phyloP scores from a whole-genome alignment of 1,140 invertebrate genomes.

The Drusus annulatus region DNA sequence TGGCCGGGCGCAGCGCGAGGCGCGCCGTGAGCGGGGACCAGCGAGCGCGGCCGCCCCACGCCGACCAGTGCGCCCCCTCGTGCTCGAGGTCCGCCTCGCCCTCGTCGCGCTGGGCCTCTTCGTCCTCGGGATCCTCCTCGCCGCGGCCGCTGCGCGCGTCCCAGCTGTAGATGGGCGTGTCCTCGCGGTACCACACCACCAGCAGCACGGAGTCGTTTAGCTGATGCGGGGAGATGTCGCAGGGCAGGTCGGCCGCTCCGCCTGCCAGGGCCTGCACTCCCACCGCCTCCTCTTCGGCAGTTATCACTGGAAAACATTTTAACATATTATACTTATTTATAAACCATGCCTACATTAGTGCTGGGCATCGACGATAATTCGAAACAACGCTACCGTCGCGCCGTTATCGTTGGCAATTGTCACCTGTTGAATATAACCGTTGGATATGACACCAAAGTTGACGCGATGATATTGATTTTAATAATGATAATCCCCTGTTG shows the following conservation, averaged over 20 bases:
- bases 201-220: conserved; percentile 71
- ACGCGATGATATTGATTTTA: no score
- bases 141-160: conserved; percentile 28
- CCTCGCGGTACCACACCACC: conserved; percentile 76
- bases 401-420: no score
- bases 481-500: no score
- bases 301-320: conserved; percentile 36
- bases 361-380: no score
- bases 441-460: no score
- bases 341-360: no score
- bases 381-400: no score
- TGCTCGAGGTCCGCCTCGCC: neutral
- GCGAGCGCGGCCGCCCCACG: conserved; percentile 34
- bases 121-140: conserved; percentile 10
- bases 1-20: conserved; percentile 45
- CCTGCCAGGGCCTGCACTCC: conserved; percentile 67
- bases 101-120: conserved; percentile 44
- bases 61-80: conserved; percentile 53
- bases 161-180: conserved; percentile 75
- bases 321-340: no score
- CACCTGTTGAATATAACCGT: no score
- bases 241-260: conserved; percentile 72
- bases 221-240: conserved; percentile 72
- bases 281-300: conserved; percentile 47
- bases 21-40: conserved; percentile 48